These are phyloP conservation scores for Darwinula stevensoni DNA, from an alignment of 2,888 invertebrate genomes.

Conservation along the genomic window DNA sequence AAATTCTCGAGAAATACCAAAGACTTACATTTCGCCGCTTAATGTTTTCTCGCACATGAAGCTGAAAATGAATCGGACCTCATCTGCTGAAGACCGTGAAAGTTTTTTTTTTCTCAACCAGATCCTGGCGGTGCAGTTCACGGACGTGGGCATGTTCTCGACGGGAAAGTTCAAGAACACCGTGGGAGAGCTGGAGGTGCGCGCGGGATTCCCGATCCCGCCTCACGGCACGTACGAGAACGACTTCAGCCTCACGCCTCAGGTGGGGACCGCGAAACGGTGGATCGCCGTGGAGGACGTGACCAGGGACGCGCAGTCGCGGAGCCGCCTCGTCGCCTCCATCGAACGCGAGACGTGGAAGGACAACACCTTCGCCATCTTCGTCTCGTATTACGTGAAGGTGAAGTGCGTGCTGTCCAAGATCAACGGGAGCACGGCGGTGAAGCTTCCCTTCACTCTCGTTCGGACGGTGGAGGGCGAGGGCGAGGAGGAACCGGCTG, in stretches of 20 bases:
- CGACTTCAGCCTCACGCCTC: slow-evolving; percentile 33
- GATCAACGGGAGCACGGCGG: slow-evolving; percentile 35
- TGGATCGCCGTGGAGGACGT: slow-evolving; percentile 64
- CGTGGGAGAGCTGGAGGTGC: slow-evolving; percentile 29
- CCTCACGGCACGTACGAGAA: slow-evolving; percentile 29
- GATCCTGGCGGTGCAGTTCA: slow-evolving; percentile 60
- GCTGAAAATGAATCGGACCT: too few relatives aligned
- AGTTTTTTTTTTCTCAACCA: slow-evolving; percentile 15
- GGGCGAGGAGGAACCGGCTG: too few relatives aligned
- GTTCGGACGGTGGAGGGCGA: slow-evolving; percentile 26
- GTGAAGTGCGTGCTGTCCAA: slow-evolving; percentile 30
- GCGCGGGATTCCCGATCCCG: slow-evolving; percentile 30
- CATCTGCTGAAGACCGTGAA: too few relatives aligned
- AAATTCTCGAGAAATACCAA: too few relatives aligned
- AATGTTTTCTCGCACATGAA: too few relatives aligned
- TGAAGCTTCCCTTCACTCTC: slow-evolving; percentile 47
- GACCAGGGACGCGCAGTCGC: slow-evolving; percentile 25
- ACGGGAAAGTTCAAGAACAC: slow-evolving; percentile 79
- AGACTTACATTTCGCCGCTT: too few relatives aligned
- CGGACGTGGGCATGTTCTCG: slow-evolving; percentile 80
- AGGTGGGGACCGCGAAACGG: slow-evolving; percentile 50
- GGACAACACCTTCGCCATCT: slow-evolving; percentile 53
- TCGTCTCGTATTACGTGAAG: slow-evolving; percentile 70
- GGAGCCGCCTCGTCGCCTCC: slow-evolving; percentile 52
- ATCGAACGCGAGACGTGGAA: slow-evolving; percentile 48